Evolutionary conservation across 1,140 invertebrate genomes (phyloP).

Genomic region (Diachasma alloeum): DNA sequence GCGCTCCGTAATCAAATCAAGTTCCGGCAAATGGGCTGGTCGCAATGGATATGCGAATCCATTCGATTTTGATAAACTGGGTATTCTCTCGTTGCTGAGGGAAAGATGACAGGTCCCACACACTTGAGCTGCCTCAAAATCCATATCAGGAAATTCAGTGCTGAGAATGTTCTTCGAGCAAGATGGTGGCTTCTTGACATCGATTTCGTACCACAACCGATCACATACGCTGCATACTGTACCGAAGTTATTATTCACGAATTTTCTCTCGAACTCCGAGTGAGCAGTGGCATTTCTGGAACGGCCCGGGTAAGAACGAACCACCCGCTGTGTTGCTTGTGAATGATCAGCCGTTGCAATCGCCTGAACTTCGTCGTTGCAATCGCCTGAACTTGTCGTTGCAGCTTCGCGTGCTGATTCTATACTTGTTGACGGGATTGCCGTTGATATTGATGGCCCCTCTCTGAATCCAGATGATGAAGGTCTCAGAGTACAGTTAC

Average conservation of each 20-base stretch:
- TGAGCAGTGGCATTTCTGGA: too few species aligned
- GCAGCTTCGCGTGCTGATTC: too few species aligned
- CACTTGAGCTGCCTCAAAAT: conserved; percentile 29
- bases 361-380: too few species aligned
- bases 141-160: not conserved
- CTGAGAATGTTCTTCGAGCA: not conserved
- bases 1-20: conserved; percentile 50
- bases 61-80: conserved; percentile 38
- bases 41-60: conserved; percentile 46
- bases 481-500: too few species aligned
- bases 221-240: not conserved
- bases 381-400: too few species aligned
- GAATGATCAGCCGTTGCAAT: too few species aligned
- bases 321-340: too few species aligned
- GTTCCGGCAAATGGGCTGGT: conserved; percentile 40
- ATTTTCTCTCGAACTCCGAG: too few species aligned
- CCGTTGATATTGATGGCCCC: too few species aligned
- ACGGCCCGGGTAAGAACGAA: too few species aligned
- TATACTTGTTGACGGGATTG: too few species aligned
- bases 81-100: conserved; percentile 44
- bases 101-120: conserved; percentile 43
- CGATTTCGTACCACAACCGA: not conserved
- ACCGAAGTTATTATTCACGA: not conserved
- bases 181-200: not conserved
- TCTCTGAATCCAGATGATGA: too few species aligned